Percentiles rank a stretch among this genome's conserved stretches.
Evolutionary conservation across 1,140 invertebrate species (phyloP).

Genomic region (Nasonia vitripennis): DNA sequence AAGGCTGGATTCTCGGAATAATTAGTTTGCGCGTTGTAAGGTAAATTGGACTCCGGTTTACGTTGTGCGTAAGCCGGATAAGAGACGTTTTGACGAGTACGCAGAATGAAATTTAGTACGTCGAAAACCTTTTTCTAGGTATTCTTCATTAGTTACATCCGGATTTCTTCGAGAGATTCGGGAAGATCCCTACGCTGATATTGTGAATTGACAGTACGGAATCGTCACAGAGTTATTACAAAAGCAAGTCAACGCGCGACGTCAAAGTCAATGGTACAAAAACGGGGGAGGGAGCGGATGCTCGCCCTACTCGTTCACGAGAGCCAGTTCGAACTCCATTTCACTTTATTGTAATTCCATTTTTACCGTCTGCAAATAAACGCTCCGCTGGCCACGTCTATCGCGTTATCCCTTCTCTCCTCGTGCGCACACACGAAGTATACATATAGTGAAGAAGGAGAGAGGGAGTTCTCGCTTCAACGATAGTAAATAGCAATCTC

Average conservation of each 20-base stretch:
- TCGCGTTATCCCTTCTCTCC: slow-evolving; percentile 56
- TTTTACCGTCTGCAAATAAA: slow-evolving; percentile 66
- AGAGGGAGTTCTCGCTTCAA: slow-evolving; percentile 58
- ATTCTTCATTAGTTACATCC: too few species aligned
- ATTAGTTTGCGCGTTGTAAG: too few species aligned
- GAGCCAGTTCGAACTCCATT: slow-evolving; percentile 60
- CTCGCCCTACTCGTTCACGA: neutral
- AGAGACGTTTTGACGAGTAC: too few species aligned
- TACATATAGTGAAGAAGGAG: neutral
- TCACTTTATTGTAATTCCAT: slow-evolving; percentile 66
- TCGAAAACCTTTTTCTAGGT: too few species aligned
- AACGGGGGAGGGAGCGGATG: neutral
- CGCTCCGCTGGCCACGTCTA: slow-evolving; percentile 61
- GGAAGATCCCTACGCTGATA: too few species aligned
- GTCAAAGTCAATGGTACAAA: slow-evolving; percentile 2
- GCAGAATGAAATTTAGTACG: too few species aligned
- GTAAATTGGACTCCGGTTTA: too few species aligned
- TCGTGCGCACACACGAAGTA: neutral
- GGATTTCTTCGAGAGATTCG: too few species aligned
- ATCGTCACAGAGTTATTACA: too few species aligned
- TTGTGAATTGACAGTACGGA: too few species aligned
- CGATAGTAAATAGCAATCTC: slow-evolving; percentile 60
- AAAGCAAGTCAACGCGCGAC: neutral
- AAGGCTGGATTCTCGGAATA: too few species aligned
- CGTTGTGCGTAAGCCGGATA: too few species aligned